Base-by-base conservation (phyloP, 2,888 invertebrate genomes). In the Lepetodrilus schrolli region DNA sequence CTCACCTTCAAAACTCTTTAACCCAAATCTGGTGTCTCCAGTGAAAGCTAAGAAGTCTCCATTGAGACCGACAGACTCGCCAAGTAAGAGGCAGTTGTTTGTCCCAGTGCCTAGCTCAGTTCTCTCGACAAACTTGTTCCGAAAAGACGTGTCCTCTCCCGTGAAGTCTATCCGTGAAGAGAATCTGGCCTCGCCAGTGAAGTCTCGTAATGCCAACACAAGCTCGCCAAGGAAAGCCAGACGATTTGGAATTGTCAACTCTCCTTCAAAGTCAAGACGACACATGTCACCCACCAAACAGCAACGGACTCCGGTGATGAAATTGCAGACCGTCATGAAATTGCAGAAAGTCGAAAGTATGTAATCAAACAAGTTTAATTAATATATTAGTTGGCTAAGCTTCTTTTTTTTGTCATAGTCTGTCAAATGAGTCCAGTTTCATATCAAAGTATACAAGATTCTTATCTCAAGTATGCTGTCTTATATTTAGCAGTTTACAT, bases 261-360 rank as follows among this genome's bases (percentile, higher is more conserved):
- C 58, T 30, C 58, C 58, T 34, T 58, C 58, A 17, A 58, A 58
- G 30, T 30, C 17, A 2, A 70, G 65, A 65, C 69, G 47, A 38
- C 23, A 20, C 34, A 36, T 20, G 20, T 26, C 49, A 10, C 51
- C 37, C 26, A 43, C 36, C 13, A 48, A 17, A 34, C 47, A 10
- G 26, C 66, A 23, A 49, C 17, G 47, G 51, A 65, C 20, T 30
- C 65, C 20, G 13, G 13, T 7, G 43, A 66, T 20, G 68, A 43
- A 50, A 71, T 66, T 50, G 72, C 58, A 43, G 4, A 43, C 73
- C 10, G n/a, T 69, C 13, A 48, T 74, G 71, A 75, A 75, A 23
- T 34, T 78, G 4, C 74, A 72, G 38, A 74, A 38, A 58, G 74
- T 47, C 7, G 74, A 76, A 23, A 74, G 78, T 78, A 74, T 70